Conservation (phyloP, 1,140 invertebrate genomes). For the Spodoptera litura region DNA sequence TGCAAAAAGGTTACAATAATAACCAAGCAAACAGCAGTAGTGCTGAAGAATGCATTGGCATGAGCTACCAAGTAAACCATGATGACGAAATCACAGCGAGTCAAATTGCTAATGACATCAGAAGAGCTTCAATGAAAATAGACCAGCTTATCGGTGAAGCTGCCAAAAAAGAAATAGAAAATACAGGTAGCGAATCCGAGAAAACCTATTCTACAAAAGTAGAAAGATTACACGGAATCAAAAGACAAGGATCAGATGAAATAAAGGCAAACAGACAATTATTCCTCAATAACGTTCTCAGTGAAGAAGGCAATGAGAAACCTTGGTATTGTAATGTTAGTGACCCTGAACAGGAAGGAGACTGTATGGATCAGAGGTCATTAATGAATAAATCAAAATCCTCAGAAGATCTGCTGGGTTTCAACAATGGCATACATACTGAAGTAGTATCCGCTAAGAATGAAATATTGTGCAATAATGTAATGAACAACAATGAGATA, state of each 20-base stretch:
- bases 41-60: constrained; percentile 84
- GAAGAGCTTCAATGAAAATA: constrained; percentile 86
- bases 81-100: constrained; percentile 86
- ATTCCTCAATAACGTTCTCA: constrained; percentile 79
- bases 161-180: constrained; percentile 85
- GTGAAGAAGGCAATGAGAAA: constrained; percentile 78
- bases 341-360: constrained; percentile 82
- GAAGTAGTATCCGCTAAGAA: constrained; percentile 80
- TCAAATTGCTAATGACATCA: constrained; percentile 86
- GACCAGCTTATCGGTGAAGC: constrained; percentile 86
- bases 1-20: constrained; percentile 77
- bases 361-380: constrained; percentile 75
- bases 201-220: constrained; percentile 83
- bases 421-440: constrained; percentile 66
- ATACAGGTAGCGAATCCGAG: constrained; percentile 73
- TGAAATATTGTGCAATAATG: constrained; percentile 77
- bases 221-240: constrained; percentile 82
- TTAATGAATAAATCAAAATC: constrained; percentile 77
- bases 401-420: constrained; percentile 75
- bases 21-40: constrained; percentile 82
- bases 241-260: constrained; percentile 80
- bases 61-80: constrained; percentile 84
- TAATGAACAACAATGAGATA: constrained; percentile 65
- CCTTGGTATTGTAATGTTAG: constrained; percentile 85
- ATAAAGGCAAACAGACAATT: constrained; percentile 80